Evolutionary conservation across 1,140 invertebrate genomes (phyloP).

Genomic region (Lysiphlebus fabarum): DNA sequence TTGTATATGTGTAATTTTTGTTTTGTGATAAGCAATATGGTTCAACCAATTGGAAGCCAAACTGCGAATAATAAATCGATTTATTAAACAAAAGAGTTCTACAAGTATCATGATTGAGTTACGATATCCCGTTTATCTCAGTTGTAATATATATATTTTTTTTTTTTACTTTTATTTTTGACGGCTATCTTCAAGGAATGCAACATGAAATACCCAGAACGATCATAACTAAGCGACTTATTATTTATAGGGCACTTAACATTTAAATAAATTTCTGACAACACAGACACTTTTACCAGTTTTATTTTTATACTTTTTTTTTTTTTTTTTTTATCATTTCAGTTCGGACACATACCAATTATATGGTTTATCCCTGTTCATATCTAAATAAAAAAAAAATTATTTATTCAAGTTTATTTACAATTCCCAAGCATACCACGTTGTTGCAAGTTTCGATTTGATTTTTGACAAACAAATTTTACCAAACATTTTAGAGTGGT

Average conservation of each 20-base stretch:
- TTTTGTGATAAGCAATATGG: neutral
- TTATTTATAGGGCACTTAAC: constrained; percentile 44
- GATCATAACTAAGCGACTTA: constrained; percentile 28
- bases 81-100: neutral
- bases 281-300: neutral
- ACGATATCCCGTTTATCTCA: constrained; percentile 4
- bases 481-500: constrained; percentile 5
- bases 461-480: constrained; percentile 36
- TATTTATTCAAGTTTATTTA: constrained; percentile 1
- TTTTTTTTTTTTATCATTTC: too few species aligned
- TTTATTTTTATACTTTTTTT: neutral
- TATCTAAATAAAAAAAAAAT: neutral
- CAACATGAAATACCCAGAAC: constrained; percentile 17
- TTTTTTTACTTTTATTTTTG: neutral
- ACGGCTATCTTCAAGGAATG: neutral
- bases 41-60: too few species aligned
- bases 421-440: neutral
- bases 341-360: neutral
- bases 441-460: constrained; percentile 20
- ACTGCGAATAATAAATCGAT: neutral
- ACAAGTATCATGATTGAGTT: constrained; percentile 1
- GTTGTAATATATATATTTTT: neutral
- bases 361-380: neutral
- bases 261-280: constrained; percentile 39
- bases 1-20: neutral